Percentiles rank a stretch among this genome's conserved stretches.
phyloP scores from a whole-genome alignment of 1,140 invertebrate species.

The Grapholita molesta region DNA sequence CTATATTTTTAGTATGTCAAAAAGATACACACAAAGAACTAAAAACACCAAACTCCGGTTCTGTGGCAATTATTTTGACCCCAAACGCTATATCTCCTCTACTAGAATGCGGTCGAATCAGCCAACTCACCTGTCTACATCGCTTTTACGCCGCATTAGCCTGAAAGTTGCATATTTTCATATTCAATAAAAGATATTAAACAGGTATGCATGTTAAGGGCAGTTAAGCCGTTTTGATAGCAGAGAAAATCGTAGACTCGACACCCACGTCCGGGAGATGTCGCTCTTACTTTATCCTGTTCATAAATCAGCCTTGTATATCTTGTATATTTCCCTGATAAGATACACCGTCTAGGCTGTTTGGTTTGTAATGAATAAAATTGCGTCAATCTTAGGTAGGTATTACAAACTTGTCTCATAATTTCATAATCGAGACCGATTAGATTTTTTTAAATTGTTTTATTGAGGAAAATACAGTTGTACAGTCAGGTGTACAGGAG shows the following conservation, averaged over 20 bases:
- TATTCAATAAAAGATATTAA: not conserved
- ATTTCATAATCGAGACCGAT: too few relatives aligned
- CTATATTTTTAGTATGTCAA: too few relatives aligned
- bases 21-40: too few relatives aligned
- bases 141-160: constrained; percentile 22
- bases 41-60: too few relatives aligned
- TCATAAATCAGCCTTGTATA: constrained; percentile 40
- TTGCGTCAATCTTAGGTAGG: not conserved
- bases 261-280: constrained; percentile 34
- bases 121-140: not conserved
- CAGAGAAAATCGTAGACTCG: not conserved
- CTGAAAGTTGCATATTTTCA: constrained; percentile 26
- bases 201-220: not conserved
- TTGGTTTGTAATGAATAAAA: not conserved
- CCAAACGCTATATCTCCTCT: too few relatives aligned
- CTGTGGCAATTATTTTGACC: too few relatives aligned
- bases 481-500: too few relatives aligned
- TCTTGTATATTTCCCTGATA: constrained; percentile 13
- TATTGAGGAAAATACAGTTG: too few relatives aligned
- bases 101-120: not conserved
- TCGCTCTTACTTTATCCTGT: constrained; percentile 43
- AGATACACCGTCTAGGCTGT: not conserved
- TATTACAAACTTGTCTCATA: not conserved
- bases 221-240: not conserved
- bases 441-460: too few relatives aligned